Base-by-base conservation (phyloP, 2,113 vertebrate genomes). In the Toxostoma redivivum region DNA sequence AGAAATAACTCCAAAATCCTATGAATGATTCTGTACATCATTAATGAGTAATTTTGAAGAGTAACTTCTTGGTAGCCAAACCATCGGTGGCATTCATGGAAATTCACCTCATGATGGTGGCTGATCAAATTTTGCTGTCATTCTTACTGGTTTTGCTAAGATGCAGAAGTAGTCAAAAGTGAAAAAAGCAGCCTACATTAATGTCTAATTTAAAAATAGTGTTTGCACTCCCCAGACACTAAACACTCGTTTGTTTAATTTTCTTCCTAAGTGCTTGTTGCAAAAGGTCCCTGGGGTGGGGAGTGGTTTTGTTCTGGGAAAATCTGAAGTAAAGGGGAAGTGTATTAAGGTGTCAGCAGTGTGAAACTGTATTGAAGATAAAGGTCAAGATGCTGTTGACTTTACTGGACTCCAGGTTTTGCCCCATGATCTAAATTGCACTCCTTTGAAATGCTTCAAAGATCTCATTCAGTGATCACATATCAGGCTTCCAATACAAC, bases 241-340 rank as follows among this genome's bases (percentile, higher is more conserved):
- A 38, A 85, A 35, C 9, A 40, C 2, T 44, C 0, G 1, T 56
- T 58, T 66, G 7, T 77, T 89, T 56, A 3, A 85, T 71, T 37
- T 23, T 4, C 12, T 28, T 50, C 14, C 8, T 15, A 1, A 12
- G 12, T 33, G 24, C 11, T 56, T 22, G 11, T 30, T 87, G 48
- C 19, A 51, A 72, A 47, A 56, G 2, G 7, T 53, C 12, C 27
- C 18, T 0, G 1, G 30, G 3, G 2, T 31, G 12, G 14, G 10
- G 6, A 54, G 12, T 17, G 23, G 28, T 70, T 89, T 64, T 53
- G 8, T 56, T 89, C 30, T 53, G 44, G 19, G 40, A 83, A 90
- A 73, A 10, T 37, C 44, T 90, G 40, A 86, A 86, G 12, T 30
- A 42, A 76, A 76, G 10, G 25, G 20, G 15, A 51, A 84, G 9